Conservation (phyloP, 2,113 vertebrate genomes). For the Mesitornis unicolor region DNA sequence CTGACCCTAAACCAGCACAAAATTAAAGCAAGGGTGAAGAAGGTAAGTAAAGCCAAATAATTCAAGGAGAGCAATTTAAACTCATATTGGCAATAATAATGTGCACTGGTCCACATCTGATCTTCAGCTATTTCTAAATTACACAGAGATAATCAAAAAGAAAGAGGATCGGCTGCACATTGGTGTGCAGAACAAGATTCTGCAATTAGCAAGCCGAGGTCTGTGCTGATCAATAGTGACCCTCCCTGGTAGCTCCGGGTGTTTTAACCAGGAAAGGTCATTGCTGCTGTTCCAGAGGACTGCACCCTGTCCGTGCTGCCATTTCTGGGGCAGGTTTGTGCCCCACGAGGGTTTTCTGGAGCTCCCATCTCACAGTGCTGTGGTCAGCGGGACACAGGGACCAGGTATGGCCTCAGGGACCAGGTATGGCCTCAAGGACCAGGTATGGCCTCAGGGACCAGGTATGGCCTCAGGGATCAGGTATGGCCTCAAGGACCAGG, state of each 20-base stretch:
- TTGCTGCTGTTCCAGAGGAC: not conserved
- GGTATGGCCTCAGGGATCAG: not conserved
- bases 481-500: not conserved
- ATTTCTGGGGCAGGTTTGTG: not conserved
- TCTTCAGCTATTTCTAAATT: constrained; percentile 53
- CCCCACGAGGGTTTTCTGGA: accelerated
- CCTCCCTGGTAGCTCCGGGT: not conserved
- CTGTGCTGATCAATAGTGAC: not conserved
- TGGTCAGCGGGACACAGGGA: not conserved
- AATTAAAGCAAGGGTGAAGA: constrained; percentile 11
- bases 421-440: not conserved
- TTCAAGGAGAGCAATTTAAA: constrained; percentile 54
- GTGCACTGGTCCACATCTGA: constrained; percentile 33
- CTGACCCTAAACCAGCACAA: not conserved
- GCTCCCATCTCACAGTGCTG: not conserved
- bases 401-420: not conserved
- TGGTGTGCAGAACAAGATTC: not conserved
- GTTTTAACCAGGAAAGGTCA: not conserved
- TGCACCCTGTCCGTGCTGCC: not conserved
- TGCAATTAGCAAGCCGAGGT: constrained; percentile 1
- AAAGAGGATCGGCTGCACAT: constrained; percentile 37
- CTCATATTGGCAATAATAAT: constrained; percentile 43
- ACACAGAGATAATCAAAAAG: constrained; percentile 63
- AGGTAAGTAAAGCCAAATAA: constrained; percentile 62
- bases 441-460: not conserved